These are phyloP conservation scores for Drosophila affinis DNA, from an alignment of 2,888 invertebrate genomes.

Conservation along the genomic window DNA sequence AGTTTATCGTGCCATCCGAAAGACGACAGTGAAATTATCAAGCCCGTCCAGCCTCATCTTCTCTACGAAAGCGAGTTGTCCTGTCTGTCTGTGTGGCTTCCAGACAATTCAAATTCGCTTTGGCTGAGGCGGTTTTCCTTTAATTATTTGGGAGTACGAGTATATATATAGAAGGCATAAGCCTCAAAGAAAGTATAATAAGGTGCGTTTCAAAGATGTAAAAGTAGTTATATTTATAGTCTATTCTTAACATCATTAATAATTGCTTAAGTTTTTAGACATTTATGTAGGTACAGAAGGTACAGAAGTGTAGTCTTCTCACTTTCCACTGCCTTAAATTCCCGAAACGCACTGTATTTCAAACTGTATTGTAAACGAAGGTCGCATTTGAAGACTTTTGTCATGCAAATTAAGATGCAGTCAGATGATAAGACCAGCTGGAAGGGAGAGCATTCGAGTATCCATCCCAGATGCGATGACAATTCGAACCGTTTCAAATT, in stretches of 20 bases:
- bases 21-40: slow-evolving; percentile 62
- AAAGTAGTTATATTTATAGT: too few relatives aligned
- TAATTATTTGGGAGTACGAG: slow-evolving; percentile 5
- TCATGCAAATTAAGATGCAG: slow-evolving; percentile 67
- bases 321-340: not conserved
- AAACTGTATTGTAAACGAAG: not conserved
- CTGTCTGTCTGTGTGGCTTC: slow-evolving; percentile 37
- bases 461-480: not conserved
- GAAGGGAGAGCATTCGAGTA: not conserved
- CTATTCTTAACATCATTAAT: too few relatives aligned
- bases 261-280: too few relatives aligned
- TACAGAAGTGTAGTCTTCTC: too few relatives aligned
- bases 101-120: slow-evolving; percentile 75
- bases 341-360: not conserved
- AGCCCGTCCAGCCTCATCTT: slow-evolving; percentile 55
- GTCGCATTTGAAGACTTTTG: slow-evolving; percentile 34
- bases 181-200: not conserved
- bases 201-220: too few relatives aligned
- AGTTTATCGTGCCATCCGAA: slow-evolving; percentile 72
- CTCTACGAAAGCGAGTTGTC: too few relatives aligned
- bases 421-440: slow-evolving; percentile 42
- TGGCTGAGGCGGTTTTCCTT: slow-evolving; percentile 40
- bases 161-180: slow-evolving; percentile 1
- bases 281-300: too few relatives aligned
- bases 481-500: not conserved